Conservation (phyloP, 2,113 vertebrate species). For the Gymnocephalus cernua region DNA sequence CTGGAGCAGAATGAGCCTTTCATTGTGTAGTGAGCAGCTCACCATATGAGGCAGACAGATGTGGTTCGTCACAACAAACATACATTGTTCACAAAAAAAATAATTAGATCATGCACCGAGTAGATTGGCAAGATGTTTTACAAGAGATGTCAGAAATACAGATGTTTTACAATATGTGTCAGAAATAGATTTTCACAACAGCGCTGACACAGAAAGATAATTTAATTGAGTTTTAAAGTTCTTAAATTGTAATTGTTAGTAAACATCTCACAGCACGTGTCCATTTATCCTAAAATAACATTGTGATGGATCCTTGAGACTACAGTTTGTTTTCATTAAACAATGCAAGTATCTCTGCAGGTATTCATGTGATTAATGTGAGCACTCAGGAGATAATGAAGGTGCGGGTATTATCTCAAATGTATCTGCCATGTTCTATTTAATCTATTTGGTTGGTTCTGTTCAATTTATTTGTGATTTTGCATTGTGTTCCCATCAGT, state of each 20-base stretch:
- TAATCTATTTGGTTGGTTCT: conserved; percentile 47
- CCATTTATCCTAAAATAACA: neutral
- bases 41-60: conserved; percentile 43
- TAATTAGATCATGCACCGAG: conserved; percentile 7
- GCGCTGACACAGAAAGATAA: neutral
- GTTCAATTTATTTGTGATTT: conserved; percentile 55
- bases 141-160: conserved; percentile 6
- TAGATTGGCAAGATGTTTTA: conserved; percentile 30
- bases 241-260: neutral
- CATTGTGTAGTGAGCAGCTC: conserved; percentile 41
- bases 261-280: neutral
- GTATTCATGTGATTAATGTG: conserved; percentile 9
- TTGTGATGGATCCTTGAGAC: conserved; percentile 1
- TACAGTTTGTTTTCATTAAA: neutral
- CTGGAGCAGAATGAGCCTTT: conserved; percentile 30
- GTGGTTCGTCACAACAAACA: conserved; percentile 41
- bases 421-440: conserved; percentile 36
- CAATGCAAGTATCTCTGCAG: neutral
- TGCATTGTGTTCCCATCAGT: conserved; percentile 53
- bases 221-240: neutral
- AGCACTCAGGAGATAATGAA: conserved; percentile 34
- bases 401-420: conserved; percentile 7
- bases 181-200: conserved; percentile 4
- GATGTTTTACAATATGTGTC: no score
- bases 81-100: conserved; percentile 1